A percentile compares a stretch with the other conserved stretches of the same genome.
These are phyloP conservation scores for Drosophila mimica DNA, from an alignment of 2,888 invertebrate genomes.

Conservation along the genomic window DNA sequence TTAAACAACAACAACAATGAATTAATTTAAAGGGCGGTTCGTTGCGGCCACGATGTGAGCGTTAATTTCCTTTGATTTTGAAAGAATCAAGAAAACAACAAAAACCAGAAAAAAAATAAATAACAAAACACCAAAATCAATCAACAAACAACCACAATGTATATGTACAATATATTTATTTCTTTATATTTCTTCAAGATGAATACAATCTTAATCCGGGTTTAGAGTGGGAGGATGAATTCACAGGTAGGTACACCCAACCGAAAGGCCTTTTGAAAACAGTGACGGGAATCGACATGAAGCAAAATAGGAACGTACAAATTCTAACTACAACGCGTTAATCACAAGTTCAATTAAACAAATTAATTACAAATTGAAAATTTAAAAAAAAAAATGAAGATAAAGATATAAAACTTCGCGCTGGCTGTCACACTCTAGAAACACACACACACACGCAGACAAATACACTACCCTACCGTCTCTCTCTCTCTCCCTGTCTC, in stretches of 20 bases:
- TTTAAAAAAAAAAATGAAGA: slow-evolving; percentile 17
- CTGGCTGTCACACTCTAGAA: slow-evolving; percentile 50
- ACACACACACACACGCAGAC: slow-evolving; percentile 25
- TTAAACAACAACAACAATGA: slow-evolving; percentile 17
- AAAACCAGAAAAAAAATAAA: slow-evolving; percentile 17
- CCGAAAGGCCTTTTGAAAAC: slow-evolving; percentile 58
- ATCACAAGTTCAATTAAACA: slow-evolving; percentile 9
- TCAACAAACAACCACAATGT: slow-evolving; percentile 46
- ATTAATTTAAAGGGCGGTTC: slow-evolving; percentile 48
- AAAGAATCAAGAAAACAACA: slow-evolving; percentile 13
- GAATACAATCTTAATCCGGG: slow-evolving; percentile 99
- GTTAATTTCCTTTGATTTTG: slow-evolving; percentile 32
- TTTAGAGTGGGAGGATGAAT: slow-evolving; percentile 99
- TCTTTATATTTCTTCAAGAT: slow-evolving; percentile 91
- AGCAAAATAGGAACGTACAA: slow-evolving; percentile 85
- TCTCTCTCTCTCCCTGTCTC: neutral
- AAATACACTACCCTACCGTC: slow-evolving; percentile 14
- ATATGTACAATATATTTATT: slow-evolving; percentile 78
- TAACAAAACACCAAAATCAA: slow-evolving; percentile 37
- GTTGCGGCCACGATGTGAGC: slow-evolving; percentile 35
- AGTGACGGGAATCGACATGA: slow-evolving; percentile 85
- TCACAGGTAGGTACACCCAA: slow-evolving; percentile 94
- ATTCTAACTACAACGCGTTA: slow-evolving; percentile 69
- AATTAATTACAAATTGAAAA: slow-evolving; percentile 10
- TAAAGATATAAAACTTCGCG: slow-evolving; percentile 42